Evolutionary conservation across 2,888 invertebrate species (phyloP), one percentile per base, ranked within the genome.

Genomic region (Mesopsocus fuscifrons): DNA sequence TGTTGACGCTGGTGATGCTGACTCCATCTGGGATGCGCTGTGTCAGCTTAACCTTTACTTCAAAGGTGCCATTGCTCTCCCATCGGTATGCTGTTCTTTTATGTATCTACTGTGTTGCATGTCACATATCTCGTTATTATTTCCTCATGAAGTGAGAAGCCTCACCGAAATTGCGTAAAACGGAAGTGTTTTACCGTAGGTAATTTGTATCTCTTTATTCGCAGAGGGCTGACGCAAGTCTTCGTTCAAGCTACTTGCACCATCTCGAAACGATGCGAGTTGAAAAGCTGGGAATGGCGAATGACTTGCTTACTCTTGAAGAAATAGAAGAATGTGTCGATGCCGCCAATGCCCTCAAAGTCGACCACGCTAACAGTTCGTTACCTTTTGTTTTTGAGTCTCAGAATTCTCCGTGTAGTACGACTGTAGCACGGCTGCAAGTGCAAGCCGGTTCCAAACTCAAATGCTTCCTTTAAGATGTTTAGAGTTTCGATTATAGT

Each of bases 301-400:
- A 74, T 52, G 62, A 70, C 23, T 55, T 78, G 48, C 59, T 80
- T 17, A 76, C 76, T 2, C 68, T 75, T 47, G 67, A 67, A 50
- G 77, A 78, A 53, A 71, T 80, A 46, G 71, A 74, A 52, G 72
- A 73, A 47, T 67, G 71, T 42, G 63, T 80, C 40, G 71, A 75
- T 48, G 63, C 69, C 56, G 73, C 78, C 1, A 77, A 79, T 53
- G 58, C 67, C 47, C 67, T 69, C 48, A 68, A 72, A 54, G 72
- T 73, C 52, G 67, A 70, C 50, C 68, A 74, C 50, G 66, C 57
- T 54, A 55, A 35, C 38, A 33, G 44, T 41, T 31, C 30, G 47
- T n/a, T n/a, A n/a, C n/a, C n/a, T n/a, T n/a, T n/a, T n/a, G n/a
- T n/a, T n/a, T n/a, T n/a, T n/a, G n/a, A n/a, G n/a, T n/a, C n/a